Base-by-base conservation (phyloP, 2,797 vertebrate species). In the Helicolenus hilgendorfi region DNA sequence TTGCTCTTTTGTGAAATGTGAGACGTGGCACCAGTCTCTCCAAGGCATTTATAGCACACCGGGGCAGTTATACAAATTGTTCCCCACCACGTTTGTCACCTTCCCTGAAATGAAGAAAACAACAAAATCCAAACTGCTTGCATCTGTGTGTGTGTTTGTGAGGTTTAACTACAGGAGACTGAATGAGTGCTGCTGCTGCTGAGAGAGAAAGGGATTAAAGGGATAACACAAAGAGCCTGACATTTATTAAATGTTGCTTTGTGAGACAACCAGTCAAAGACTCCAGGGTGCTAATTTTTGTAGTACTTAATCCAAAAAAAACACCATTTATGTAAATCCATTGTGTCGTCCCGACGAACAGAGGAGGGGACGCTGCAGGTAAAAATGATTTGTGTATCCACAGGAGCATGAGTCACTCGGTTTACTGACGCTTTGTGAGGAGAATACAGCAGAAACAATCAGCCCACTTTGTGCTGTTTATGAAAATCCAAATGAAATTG, bases 391-490 rank as follows among this genome's bases (percentile, higher is more conserved):
- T 78, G 76, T 60, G n/a, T 53, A n/a, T 83, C 65, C 36, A 83
- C 59, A 77, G 68, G 63, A 78, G 86, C 65, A 85, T 93, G 94
- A 94, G 75, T 95, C 95, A 95, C 64, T 58, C 18, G 1, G 49
- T 83, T 77, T 77, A 35, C 82, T 35, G 85, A 63, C 0, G 79
- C 79, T 85, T 35, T 90, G 83, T 90, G 91, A 81, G 64, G 56
- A 71, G 75, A 89, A 89, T 70, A 59, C 72, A 67, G 45, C 79
- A 65, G 60, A 76, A 74, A 87, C 76, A 85, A 89, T 93, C 83
- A 78, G 53, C 49, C 31, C 74, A 68, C 72, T 92, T 70, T 77
- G 63, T 41, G 41, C 70, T 74, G 79, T 75, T 87, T 74, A 49
- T 77, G 58, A 84, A 88, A 92, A 77, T 64, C 15, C 0, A 79